Evolutionary conservation across 2,113 vertebrate genomes (phyloP), one percentile per base, ranked within the genome.

Genomic region (Beaufortia kweichowensis): DNA sequence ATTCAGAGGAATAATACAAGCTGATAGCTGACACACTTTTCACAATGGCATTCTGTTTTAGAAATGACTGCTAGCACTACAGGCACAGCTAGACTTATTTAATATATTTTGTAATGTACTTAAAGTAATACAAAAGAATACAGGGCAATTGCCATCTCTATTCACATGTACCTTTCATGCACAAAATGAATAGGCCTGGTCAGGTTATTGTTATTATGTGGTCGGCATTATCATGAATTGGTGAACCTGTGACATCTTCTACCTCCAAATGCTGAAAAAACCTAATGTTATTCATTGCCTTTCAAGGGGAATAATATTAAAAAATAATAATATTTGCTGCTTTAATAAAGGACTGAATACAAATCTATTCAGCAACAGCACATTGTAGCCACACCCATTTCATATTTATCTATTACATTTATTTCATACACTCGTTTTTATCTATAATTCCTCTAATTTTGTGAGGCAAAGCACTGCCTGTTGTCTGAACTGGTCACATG

Each of bases 21-120:
- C 53, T 57, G 69, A 71, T 57, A 41, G 69, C 69, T 41, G 69
- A 70, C 55, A 71, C 23, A 59, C 69, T 71, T 59, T 39, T 8
- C 69, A 41, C 33, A 71, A 59, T 59, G 33, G 8, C 21, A 71
- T 71, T 71, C 9, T 59, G 41, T 23, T 59, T 35, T n/a, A 71
- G 48, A 41, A 59, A 71, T 59, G 23, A 71, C 10, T 70, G 29
- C 21, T 28, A 19, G 59, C 31, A 10, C 8, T 59, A 24, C 50
- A 71, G 53, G 14, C 24, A 41, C 15, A 59, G 53, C 2, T 31
- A 56, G n/a, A 12, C 56, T 56, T 66, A 26, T 46, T 66, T 26
- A 66, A 66, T 19, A 19, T 41, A 17, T 19, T 14, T 24, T 8
- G 3, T 24, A 43, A 43, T 17, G 23, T 43, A 15, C 29, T 55